A percentile compares a stretch with the other conserved stretches of the same genome.
phyloP scores from a whole-genome alignment of 1,140 invertebrate species.

The Zaprionus nigranus region DNA sequence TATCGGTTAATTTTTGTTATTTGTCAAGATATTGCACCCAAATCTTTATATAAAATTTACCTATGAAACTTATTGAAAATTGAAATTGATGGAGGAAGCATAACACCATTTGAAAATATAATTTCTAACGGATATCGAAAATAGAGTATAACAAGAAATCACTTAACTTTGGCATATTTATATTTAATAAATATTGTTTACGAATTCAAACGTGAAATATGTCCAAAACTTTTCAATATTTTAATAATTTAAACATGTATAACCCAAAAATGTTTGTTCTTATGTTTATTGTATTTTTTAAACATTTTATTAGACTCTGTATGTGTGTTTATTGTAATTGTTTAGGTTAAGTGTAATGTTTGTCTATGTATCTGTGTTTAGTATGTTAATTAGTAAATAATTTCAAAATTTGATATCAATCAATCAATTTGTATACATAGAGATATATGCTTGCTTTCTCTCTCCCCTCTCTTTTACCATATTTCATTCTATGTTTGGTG shows the following conservation, averaged over 20 bases:
- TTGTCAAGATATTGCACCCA: too few relatives aligned
- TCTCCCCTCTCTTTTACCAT: slow-evolving; percentile 40
- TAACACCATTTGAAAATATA: too few relatives aligned
- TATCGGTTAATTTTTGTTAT: too few relatives aligned
- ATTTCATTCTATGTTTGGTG: slow-evolving; percentile 50
- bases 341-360: slow-evolving; percentile 19
- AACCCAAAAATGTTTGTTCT: neutral
- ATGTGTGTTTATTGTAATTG: slow-evolving; percentile 2
- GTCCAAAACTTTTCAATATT: neutral
- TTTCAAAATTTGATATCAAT: neutral
- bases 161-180: too few relatives aligned
- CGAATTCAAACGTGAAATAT: neutral
- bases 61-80: too few relatives aligned
- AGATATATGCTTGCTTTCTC: slow-evolving; percentile 44
- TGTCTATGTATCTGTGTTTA: neutral
- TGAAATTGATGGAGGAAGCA: too few relatives aligned
- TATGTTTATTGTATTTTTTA: neutral
- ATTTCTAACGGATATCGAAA: too few relatives aligned
- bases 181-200: too few relatives aligned
- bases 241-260: neutral
- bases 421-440: neutral
- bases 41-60: too few relatives aligned
- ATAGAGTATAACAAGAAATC: too few relatives aligned
- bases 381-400: slow-evolving; percentile 3
- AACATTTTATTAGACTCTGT: neutral